Conservation (phyloP, 1,140 invertebrate genomes). For the Acyrthosiphon pisum region DNA sequence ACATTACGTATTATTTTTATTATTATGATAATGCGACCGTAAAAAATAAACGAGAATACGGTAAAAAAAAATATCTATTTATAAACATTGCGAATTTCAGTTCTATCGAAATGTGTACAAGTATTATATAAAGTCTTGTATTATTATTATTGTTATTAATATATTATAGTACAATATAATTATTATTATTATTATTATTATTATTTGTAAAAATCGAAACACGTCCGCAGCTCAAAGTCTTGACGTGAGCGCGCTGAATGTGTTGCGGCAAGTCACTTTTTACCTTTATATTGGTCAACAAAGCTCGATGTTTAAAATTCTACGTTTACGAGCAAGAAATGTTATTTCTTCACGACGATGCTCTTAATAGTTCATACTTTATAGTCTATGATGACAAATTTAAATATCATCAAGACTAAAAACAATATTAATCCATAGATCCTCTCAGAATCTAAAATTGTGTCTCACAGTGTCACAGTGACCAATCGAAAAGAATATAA, state of each 20-base stretch:
- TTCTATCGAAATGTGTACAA: not conserved
- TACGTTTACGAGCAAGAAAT: not conserved
- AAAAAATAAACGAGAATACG: not conserved
- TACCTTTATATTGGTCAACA: not conserved
- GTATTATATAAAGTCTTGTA: not conserved
- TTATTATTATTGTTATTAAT: too few relatives aligned
- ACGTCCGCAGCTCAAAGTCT: too few relatives aligned
- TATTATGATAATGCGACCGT: not conserved
- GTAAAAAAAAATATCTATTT: not conserved
- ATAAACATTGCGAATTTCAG: not conserved
- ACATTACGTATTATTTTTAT: slow-evolving; percentile 14
- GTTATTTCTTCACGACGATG: not conserved
- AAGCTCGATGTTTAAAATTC: too few relatives aligned
- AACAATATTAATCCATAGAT: not conserved
- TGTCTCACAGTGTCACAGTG: too few relatives aligned
- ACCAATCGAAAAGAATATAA: not conserved
- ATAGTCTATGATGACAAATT: not conserved
- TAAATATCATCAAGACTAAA: not conserved
- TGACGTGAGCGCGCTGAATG: not conserved
- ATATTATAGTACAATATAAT: too few relatives aligned
- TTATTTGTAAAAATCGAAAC: not conserved
- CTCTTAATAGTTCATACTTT: too few relatives aligned
- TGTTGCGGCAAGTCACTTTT: not conserved
- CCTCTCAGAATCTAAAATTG: not conserved
- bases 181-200: not conserved